Base-by-base conservation (phyloP, 2,888 invertebrate genomes). In the Erebia ligea region DNA sequence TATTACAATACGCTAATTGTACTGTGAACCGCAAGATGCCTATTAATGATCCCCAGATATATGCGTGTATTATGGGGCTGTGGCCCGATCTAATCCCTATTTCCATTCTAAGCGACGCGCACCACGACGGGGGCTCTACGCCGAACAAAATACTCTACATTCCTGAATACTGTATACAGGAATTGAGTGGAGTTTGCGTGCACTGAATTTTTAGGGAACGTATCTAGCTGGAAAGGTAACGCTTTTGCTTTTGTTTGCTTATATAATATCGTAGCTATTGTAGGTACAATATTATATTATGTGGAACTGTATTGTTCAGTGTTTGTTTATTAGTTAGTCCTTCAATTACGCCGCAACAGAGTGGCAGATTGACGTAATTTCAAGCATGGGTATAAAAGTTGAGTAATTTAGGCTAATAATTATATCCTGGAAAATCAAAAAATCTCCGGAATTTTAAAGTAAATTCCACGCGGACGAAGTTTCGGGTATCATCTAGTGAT, bases 1-100 rank as follows among this genome's bases (percentile, higher is more conserved):
- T 73, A 73, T 76, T 74, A 75, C 71, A 70, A 69, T 68, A 67
- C 68, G 69, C 67, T 74, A 75, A 76, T 75, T 77, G 74, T 76
- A 75, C 74, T 52, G 68, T 58, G 58, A 69, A 73, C 75, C 68
- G 68, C 73, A 72, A 76, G 77, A 74, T 65, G 68, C 34, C 69
- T 69, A 72, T 72, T 73, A 73, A 68, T 75, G 52, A 69, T 63
- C 66, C 52, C 62, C 63, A 61, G 65, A 69, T 73, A 40, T 67
- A 73, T 71, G 57, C 21, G 63, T 58, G 61, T 61, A 68, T 58
- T 64, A 54, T 40, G 54, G 54, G 67, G 68, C 72, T 17, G 6
- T n/a, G 2, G 70, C 69, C 54, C 57, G 57, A 68, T 56, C 50
- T 62, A 68, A 63, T 34, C 57, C 21, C 6, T 11, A 57, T 57